Evolutionary conservation across 2,888 invertebrate genomes (phyloP), one percentile per base, ranked within the genome.

Genomic region (Drosophila fulvimacula): DNA sequence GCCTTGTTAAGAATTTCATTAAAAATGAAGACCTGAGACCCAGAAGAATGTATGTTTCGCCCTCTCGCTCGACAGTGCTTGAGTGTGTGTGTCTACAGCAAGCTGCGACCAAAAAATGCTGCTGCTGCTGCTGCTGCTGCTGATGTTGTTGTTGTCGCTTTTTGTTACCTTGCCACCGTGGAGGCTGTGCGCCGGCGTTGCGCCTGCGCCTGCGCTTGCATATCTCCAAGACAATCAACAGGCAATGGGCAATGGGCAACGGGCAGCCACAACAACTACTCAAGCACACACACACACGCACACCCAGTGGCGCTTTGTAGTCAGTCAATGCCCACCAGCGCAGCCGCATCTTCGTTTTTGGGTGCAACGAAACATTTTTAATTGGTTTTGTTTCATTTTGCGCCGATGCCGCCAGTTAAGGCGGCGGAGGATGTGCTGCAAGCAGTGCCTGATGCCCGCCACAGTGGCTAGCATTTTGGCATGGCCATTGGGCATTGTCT

Each of bases 1-100:
- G 84, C 82, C 88, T 90, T 88, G 88, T 88, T 89, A 86, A 91
- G 90, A 84, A 90, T 90, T 90, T 89, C 91, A 91, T 90, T 91
- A 90, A 91, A 83, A 88, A 90, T 88, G 88, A 88, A 88, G 91
- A 90, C 89, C 90, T 89, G 90, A 83, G 83, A 83, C 90, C 88
- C 84, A 85, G 81, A 89, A 89, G 90, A 85, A 88, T 90, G 90
- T 71, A 76, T 87, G 83, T 77, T 63, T 66, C 64, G 59, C 58
- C 61, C 62, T 62, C 42, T 58, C 70, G 30, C 38, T 30, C 55
- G 46, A 24, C 38, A 38, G 24, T 9, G 11, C 38, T 30, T 21
- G 39, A 36, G 30, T 21, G 3, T 42, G 42, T 59, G 57, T 73
- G 38, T 71, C n/a, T 36, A 34, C 39, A 58, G 44, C 34, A 41